Evolutionary conservation across 2,888 invertebrate species (phyloP), one percentile per base, ranked within the genome.

Genomic region (Drosophila robusta): DNA sequence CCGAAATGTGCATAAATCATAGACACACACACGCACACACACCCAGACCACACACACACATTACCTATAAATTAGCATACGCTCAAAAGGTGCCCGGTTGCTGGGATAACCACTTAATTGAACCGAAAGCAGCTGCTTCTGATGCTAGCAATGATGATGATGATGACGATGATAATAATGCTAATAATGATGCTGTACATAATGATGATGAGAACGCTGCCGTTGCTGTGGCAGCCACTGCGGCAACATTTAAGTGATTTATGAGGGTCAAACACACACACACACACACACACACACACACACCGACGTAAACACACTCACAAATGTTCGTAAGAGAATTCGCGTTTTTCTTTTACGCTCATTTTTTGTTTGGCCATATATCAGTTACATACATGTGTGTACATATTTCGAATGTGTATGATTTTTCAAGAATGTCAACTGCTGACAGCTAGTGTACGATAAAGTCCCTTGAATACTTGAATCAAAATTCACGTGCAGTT

Each of bases 391-490:
- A 22, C 34, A 32, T 44, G 29, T 34, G 9, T 49, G 26, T 11
- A 44, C 36, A n/a, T n/a, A 22, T 39, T 62, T 26, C 16, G n/a
- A 41, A 41, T 58, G 65, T 22, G 60, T 46, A 66, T 62, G 79
- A 85, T 81, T 75, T 80, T 85, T 85, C 85, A 85, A 70, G 71
- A 80, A 65, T 81, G 80, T 81, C 80, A 85, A 64, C 70, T 64
- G 44, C 62, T 70, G 86, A 70, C 82, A 81, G 60, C 75, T 66
- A 52, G 38, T 57, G 62, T 55, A 60, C 70, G 73, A 74, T 65
- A 60, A 63, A 63, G 63, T 50, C 36, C 29, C 49, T 36, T 26
- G 9, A 16, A 36, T 16, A 9, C 26, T 22, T 34, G 47, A 34
- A 29, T 62, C 26, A 12, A 26, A 26, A 62, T 46, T 32, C n/a